phyloP scores from a whole-genome alignment of 1,140 invertebrate species.

The Papilio polyxenes region DNA sequence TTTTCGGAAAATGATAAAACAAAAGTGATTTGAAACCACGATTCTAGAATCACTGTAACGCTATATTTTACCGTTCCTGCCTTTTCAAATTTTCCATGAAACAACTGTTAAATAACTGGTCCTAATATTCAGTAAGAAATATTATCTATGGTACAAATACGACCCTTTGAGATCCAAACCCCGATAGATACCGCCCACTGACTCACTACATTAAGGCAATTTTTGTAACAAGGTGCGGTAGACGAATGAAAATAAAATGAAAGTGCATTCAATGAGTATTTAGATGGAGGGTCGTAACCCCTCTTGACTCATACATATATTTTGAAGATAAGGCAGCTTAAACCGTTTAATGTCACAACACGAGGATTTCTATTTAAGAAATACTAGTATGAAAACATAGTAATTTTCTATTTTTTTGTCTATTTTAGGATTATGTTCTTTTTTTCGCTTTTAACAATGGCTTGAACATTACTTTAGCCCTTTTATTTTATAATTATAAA shows the following conservation, averaged over 20 bases:
- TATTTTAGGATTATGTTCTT: background rate
- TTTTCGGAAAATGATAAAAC: background rate
- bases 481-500: background rate
- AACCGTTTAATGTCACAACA: too few relatives aligned
- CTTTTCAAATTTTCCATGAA: background rate
- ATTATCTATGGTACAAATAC: background rate
- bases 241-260: constrained; percentile 8
- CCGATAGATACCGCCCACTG: constrained; percentile 15
- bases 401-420: background rate
- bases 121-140: background rate
- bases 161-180: constrained; percentile 1
- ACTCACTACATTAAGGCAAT: constrained; percentile 15
- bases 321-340: background rate
- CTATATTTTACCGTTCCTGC: background rate
- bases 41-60: too few relatives aligned
- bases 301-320: background rate
- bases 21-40: background rate
- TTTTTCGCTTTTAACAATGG: background rate
- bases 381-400: background rate
- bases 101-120: background rate
- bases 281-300: background rate
- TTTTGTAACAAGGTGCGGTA: background rate
- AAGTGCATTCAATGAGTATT: constrained; percentile 7
- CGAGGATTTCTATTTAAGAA: background rate
- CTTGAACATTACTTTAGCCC: background rate